Base-by-base conservation (phyloP, 2,797 vertebrate genomes). In the Hephaestus fuliginosus region DNA sequence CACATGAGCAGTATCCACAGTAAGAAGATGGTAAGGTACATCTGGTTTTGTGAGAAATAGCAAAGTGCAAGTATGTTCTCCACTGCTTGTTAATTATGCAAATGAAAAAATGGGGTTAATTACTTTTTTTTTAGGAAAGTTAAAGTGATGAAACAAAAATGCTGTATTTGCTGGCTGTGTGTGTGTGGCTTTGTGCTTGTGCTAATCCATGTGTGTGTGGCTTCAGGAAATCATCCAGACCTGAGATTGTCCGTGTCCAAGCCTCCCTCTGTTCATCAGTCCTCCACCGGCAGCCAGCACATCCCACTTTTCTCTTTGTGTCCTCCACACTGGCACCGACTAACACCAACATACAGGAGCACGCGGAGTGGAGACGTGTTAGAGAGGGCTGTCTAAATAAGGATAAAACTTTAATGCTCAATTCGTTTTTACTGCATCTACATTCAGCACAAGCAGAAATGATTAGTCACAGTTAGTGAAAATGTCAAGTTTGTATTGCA, bases 161-260 rank as follows among this genome's bases (percentile, higher is more conserved):
- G 36, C 36, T 39, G 36, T 39, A 39, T 39, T 39, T 39, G 36
- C 9, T 46, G 15, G 8, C 41, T 63, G 7, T 74, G 48, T 53
- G 28, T 51, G 15, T 49, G n/a, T 66, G 51, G 73, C 1, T 61
- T 4, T 56, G 39, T 41, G 52, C 10, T 70, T 4, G 7, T 61
- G 39, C 55, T 22, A 61, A 55, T 39, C 51, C 20, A 48, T 46
- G 52, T 70, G 52, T 65, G 51, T 69, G 63, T 41, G 18, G 51
- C 18, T 11, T 18, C 20, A 51, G 20, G 58, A 80, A 69, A 68
- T 33, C 74, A 69, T 61, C 25, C 25, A 69, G 48, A 33, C 48
- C 36, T 51, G 3, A 41, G 7, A 49, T 57, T 36, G 7, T 57
- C 12, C 9, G 11, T 70, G 60, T 64, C 73, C 46, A 60, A 65